These are phyloP conservation scores for Squalus acanthias DNA, from an alignment of 2,797 vertebrate species.

Conservation along the genomic window DNA sequence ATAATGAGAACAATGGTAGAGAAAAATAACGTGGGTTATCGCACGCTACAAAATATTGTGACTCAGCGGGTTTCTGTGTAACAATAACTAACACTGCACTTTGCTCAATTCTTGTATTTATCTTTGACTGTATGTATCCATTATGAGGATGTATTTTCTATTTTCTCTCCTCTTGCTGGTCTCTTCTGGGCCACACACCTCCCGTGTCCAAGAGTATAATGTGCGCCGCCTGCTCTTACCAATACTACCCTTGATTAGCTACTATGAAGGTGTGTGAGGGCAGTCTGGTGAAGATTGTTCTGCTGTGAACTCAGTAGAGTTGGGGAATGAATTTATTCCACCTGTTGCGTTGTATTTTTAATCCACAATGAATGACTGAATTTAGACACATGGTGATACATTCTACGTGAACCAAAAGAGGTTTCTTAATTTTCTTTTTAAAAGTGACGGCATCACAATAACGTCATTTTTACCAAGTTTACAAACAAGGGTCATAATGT, in stretches of 20 bases:
- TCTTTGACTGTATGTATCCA: not conserved
- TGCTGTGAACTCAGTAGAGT: not conserved
- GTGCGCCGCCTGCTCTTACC: not conserved
- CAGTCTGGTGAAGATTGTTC: not conserved
- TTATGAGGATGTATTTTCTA: not conserved
- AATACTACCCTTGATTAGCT: not conserved
- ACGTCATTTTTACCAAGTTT: not conserved
- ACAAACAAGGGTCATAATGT: not conserved
- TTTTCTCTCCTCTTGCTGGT: not conserved
- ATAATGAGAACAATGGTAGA: not conserved
- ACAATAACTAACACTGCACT: not conserved
- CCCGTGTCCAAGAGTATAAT: not conserved
- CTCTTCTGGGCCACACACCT: not conserved
- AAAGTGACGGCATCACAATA: not conserved
- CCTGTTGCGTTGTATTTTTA: not conserved
- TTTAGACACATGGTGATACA: not conserved
- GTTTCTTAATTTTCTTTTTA: not conserved
- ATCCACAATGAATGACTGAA: not conserved
- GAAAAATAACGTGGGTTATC: not conserved
- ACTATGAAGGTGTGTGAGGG: not conserved
- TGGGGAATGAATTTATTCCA: not conserved
- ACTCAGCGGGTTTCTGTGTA: not conserved
- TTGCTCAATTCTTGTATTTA: not conserved
- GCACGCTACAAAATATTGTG: not conserved
- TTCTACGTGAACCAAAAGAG: not conserved